phyloP scores from a whole-genome alignment of 2,797 vertebrate genomes.

The Oceanodroma leucorhoa region DNA sequence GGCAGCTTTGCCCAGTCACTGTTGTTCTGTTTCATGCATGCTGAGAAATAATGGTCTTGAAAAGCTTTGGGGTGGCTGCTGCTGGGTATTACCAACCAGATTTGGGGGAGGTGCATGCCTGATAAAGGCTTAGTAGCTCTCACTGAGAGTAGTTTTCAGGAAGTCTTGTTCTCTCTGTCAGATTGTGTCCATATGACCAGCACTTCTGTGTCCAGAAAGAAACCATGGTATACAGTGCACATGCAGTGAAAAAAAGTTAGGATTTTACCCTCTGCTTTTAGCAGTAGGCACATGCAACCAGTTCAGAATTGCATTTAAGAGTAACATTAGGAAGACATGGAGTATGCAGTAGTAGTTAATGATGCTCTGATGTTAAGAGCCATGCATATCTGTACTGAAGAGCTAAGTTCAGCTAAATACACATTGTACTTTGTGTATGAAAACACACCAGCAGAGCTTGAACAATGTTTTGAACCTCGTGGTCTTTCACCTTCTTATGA shows the following conservation, averaged over 20 bases:
- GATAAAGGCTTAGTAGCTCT: not conserved
- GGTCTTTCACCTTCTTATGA: constrained; percentile 25
- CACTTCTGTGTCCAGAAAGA: not conserved
- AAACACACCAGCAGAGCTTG: constrained; percentile 56
- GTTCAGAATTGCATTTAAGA: not conserved
- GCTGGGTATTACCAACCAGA: not conserved
- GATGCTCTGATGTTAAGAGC: constrained; percentile 29
- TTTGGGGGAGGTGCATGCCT: not conserved
- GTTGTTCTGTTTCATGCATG: not conserved
- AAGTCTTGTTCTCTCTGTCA: not conserved
- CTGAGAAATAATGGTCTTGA: not conserved
- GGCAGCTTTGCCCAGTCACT: not conserved
- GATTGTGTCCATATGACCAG: not conserved
- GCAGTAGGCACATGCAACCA: not conserved
- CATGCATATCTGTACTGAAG: constrained; percentile 15
- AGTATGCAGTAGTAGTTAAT: not conserved
- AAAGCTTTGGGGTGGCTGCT: not conserved
- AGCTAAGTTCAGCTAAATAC: constrained; percentile 35
- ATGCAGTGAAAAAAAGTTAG: not conserved
- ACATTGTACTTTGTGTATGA: constrained; percentile 45
- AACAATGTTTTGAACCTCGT: constrained; percentile 4
- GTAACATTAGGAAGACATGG: not conserved
- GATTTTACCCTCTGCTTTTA: not conserved
- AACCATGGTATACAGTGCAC: not conserved
- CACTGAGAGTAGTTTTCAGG: not conserved